These are phyloP conservation scores for Alectura lathami DNA, from an alignment of 2,113 vertebrate species.

Conservation along the genomic window DNA sequence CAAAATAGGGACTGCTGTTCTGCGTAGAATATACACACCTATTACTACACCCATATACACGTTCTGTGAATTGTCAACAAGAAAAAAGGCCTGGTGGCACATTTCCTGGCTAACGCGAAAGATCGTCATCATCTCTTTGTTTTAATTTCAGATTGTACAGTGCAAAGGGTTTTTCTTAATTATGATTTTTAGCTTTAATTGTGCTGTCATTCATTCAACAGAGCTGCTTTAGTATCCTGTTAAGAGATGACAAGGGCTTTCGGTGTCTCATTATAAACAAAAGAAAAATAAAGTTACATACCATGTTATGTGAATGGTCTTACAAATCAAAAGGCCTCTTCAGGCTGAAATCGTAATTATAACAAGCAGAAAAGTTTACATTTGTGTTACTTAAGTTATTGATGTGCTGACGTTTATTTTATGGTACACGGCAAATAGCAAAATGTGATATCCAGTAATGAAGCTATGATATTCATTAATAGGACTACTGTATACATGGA, in stretches of 20 bases:
- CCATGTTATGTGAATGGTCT: slow-evolving; percentile 78
- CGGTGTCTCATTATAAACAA: slow-evolving; percentile 72
- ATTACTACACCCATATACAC: slow-evolving; percentile 59
- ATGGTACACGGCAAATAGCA: slow-evolving; percentile 31
- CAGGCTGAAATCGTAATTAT: slow-evolving; percentile 48
- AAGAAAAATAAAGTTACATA: slow-evolving; percentile 77
- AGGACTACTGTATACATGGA: slow-evolving; percentile 45
- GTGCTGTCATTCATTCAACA: slow-evolving; percentile 79
- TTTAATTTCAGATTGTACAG: slow-evolving; percentile 79
- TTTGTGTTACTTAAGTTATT: slow-evolving; percentile 68
- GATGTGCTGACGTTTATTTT: slow-evolving; percentile 53
- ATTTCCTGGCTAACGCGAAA: slow-evolving; percentile 78
- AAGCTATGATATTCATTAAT: slow-evolving; percentile 50
- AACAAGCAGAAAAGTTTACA: slow-evolving; percentile 61
- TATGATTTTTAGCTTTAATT: slow-evolving; percentile 80
- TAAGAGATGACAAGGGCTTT: slow-evolving; percentile 78
- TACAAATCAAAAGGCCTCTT: slow-evolving; percentile 57
- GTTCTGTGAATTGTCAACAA: slow-evolving; percentile 65
- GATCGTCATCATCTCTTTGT: slow-evolving; percentile 72
- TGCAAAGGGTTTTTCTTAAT: slow-evolving; percentile 72
- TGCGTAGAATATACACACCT: slow-evolving; percentile 66
- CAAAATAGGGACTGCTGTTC: slow-evolving; percentile 71
- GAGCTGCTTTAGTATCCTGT: slow-evolving; percentile 77
- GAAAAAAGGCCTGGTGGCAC: slow-evolving; percentile 59
- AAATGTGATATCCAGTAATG: slow-evolving; percentile 50